Conservation (phyloP, 1,140 invertebrate genomes). For the Delia radicum region DNA sequence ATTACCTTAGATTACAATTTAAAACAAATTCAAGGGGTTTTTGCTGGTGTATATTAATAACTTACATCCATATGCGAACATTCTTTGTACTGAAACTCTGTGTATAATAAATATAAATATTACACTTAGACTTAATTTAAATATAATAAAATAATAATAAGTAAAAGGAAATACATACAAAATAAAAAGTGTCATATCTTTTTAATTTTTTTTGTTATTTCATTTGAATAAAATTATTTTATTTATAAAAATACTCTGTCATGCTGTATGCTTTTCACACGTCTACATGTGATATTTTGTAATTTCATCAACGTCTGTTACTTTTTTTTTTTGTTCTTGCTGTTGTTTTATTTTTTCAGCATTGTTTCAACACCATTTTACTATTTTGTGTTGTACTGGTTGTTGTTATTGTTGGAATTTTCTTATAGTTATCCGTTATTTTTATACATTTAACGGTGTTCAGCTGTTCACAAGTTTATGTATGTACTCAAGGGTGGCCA, state of each 20-base stretch:
- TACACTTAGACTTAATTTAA: no score
- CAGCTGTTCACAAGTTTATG: background rate
- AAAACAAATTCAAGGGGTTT: no score
- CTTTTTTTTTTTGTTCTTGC: background rate
- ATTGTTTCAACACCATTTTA: background rate
- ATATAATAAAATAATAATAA: no score
- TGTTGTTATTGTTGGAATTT: background rate
- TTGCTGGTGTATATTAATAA: no score
- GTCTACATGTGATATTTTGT: background rate
- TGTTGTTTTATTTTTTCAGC: background rate
- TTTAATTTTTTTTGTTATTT: no score
- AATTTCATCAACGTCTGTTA: conserved; percentile 1
- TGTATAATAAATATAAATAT: no score
- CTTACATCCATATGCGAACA: no score
- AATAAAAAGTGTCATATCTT: no score
- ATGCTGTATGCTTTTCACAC: background rate
- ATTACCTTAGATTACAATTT: no score
- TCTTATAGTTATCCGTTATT: background rate
- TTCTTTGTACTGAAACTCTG: no score
- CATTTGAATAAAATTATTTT: background rate
- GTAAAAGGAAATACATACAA: no score
- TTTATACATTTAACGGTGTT: background rate
- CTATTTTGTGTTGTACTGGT: background rate
- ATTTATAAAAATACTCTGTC: background rate
- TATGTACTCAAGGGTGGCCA: no score